Conservation (phyloP, 2,113 vertebrate genomes). For the Engystomops pustulosus region DNA sequence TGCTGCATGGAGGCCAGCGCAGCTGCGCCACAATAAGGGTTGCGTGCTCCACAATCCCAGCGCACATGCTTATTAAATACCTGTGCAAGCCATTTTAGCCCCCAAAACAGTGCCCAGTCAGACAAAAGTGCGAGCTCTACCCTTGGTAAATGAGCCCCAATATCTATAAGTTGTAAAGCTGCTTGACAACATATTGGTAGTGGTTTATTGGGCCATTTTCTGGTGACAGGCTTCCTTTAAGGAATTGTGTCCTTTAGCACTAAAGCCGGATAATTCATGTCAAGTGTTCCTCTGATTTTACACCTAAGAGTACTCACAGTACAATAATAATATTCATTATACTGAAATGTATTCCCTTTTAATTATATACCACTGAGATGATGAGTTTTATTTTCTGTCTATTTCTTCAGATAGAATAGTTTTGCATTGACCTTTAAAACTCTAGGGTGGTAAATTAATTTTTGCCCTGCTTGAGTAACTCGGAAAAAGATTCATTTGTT, state of each 20-base stretch:
- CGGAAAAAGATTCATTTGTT: slow-evolving; percentile 26
- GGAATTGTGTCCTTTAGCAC: slow-evolving; percentile 12
- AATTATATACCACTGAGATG: slow-evolving; percentile 3
- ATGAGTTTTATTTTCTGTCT: slow-evolving; percentile 14
- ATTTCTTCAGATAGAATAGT: slow-evolving; percentile 7
- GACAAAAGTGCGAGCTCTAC: too few relatives aligned
- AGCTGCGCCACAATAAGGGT: too few relatives aligned
- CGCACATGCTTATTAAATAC: too few relatives aligned
- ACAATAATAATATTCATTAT: slow-evolving; percentile 43
- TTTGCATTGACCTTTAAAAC: slow-evolving; percentile 49
- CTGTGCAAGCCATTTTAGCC: too few relatives aligned
- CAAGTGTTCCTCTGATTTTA: slow-evolving; percentile 34
- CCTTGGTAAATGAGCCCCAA: too few relatives aligned
- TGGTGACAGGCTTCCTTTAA: too few relatives aligned
- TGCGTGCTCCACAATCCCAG: too few relatives aligned
- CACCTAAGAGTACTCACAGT: slow-evolving; percentile 15
- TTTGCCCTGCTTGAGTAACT: slow-evolving; percentile 14
- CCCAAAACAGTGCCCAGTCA: too few relatives aligned
- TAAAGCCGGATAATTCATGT: slow-evolving; percentile 36
- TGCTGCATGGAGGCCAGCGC: too few relatives aligned
- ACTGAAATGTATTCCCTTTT: slow-evolving; percentile 29
- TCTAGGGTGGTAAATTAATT: slow-evolving; percentile 20
- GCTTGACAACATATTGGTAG: too few relatives aligned
- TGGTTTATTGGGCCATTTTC: too few relatives aligned
- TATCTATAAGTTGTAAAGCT: too few relatives aligned